A percentile compares a stretch with the other conserved stretches of the same genome.
Conservation (phyloP, 2,888 invertebrate species). For the Steinernema scapterisci region DNA sequence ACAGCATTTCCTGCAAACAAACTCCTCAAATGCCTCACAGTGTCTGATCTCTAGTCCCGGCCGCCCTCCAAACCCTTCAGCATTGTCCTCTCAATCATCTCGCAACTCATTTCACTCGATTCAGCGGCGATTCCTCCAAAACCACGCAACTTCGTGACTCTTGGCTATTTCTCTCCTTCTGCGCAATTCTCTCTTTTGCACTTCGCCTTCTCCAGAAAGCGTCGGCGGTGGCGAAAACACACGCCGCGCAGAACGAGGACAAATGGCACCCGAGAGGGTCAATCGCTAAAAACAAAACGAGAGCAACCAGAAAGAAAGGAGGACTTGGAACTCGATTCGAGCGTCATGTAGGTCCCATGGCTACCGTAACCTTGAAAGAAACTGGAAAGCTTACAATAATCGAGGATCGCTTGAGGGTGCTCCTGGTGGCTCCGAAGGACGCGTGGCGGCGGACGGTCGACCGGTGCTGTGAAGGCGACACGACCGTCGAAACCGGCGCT, state of each 20-base stretch:
- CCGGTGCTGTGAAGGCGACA: neutral
- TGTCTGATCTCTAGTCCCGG: too few relatives aligned
- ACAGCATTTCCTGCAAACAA: too few relatives aligned
- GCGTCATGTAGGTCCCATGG: too few relatives aligned
- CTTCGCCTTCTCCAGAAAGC: neutral
- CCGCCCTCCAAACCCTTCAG: too few relatives aligned
- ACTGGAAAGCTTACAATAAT: constrained; percentile 1
- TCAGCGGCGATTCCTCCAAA: neutral
- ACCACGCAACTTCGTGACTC: too few relatives aligned
- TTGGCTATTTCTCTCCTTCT: neutral
- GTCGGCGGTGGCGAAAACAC: constrained; percentile 22
- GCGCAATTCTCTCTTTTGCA: neutral
- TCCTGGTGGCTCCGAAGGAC: constrained; percentile 8
- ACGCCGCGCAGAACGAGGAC: neutral
- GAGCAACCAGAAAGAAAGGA: neutral
- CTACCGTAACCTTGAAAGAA: too few relatives aligned
- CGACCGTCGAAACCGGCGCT: constrained; percentile 18
- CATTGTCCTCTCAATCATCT: too few relatives aligned
- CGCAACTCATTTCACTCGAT: neutral
- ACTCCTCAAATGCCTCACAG: too few relatives aligned
- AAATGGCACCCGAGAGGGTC: neutral
- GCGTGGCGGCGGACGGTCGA: neutral
- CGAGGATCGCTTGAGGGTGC: constrained; percentile 18
- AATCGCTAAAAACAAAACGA: constrained; percentile 4
- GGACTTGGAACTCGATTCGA: too few relatives aligned